Evolutionary conservation across 1,140 invertebrate species (phyloP), one percentile per base, ranked within the genome.

Genomic region (Sweltsa coloradensis): DNA sequence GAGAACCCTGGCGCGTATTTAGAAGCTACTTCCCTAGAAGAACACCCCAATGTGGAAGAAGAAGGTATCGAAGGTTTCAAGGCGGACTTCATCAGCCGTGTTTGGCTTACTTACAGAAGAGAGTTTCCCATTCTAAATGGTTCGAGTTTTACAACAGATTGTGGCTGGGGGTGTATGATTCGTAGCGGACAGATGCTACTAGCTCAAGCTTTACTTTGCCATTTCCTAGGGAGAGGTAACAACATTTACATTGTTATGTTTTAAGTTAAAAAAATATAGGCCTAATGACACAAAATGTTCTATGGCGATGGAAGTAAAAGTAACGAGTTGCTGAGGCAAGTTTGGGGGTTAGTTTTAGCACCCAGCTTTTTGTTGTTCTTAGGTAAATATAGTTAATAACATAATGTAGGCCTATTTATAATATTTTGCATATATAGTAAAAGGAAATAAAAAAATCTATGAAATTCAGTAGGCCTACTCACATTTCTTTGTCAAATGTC

Each of bases 91-190:
- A 70, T 73, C 13, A 85, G 81, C 41, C 72, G 80, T 55, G 58
- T 86, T 21, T 89, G 84, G 85, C 71, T 90, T 58, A 89, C 86
- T 5, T 90, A 90, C 61, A 69, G 86, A 43, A 71, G 81, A 53
- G 84, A 87, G 66, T 89, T 90, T 66, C 81, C 83, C 5, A 71
- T 74, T 16, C 73, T 86, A 61, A 77, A 75, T 64, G 83, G 83
- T 18, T 85, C 82, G 0, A 76, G 72, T 55, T 81, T 81, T 41
- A 89, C 83, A 11, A 81, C 82, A 2, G 86, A 90, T 61, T 87
- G 83, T 66, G 85, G 86, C 2, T 90, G 86, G 86, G 86, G 87
- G 1, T 90, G 87, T 58, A 89, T 89, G 85, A 51, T 89, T n/a
- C 66, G 87, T 14, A 86, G 83, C 65, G 86, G 85, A n/a, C 87